These are phyloP conservation scores for Halcyon malimbica DNA, from an alignment of 2,113 vertebrate genomes.

Conservation along the genomic window DNA sequence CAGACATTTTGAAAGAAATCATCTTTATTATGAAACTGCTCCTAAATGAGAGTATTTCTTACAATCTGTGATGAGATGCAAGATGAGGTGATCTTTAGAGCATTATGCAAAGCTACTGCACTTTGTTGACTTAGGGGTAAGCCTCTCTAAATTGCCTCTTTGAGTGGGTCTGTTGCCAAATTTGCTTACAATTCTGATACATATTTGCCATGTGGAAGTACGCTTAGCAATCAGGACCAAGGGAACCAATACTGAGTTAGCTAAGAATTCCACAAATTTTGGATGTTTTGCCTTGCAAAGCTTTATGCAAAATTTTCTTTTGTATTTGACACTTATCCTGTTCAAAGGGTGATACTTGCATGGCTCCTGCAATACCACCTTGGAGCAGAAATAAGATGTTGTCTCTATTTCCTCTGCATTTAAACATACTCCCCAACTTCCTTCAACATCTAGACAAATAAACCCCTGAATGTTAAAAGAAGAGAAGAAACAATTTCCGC, in stretches of 20 bases:
- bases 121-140: background rate
- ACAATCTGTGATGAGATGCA: background rate
- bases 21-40: background rate
- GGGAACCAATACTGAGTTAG: background rate
- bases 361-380: background rate
- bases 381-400: background rate
- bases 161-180: background rate
- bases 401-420: background rate
- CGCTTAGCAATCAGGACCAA: background rate
- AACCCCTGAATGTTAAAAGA: background rate
- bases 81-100: background rate
- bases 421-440: background rate
- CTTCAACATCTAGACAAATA: background rate
- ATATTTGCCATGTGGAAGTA: background rate
- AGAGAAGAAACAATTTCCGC: background rate
- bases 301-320: background rate
- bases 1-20: background rate
- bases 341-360: background rate
- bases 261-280: background rate
- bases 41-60: background rate
- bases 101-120: background rate
- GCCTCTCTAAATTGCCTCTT: background rate
- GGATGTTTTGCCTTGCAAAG: background rate
- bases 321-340: background rate
- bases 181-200: background rate